Evolutionary conservation across 2,888 invertebrate species (phyloP), one percentile per base, ranked within the genome.

Genomic region (Cerastis leucographa): DNA sequence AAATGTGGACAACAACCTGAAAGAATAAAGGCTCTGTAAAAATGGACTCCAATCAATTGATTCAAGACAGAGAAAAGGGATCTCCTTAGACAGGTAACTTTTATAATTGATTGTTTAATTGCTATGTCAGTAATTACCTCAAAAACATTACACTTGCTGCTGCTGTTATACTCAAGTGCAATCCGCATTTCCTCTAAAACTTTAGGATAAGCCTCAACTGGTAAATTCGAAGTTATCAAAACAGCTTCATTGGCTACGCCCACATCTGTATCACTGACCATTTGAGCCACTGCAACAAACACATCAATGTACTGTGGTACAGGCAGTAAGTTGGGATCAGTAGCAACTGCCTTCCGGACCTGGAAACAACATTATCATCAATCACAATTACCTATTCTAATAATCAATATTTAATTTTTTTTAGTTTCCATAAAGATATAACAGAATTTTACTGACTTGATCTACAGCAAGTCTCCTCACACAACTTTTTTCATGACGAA

Each of bases 91-190:
- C 25, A 25, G 4, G 1, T 44, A n/a, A 29, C 29, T 74, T 67
- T 19, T 5, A 44, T n/a, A 46, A 8, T 40, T 22, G 0, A 4
- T n/a, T 14, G 9, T 71, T n/a, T 35, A 29, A 49, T 71, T 59
- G n/a, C 3, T 14, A 67, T 54, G 14, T 44, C 46, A 54, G 8
- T 49, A 42, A 29, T 9, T 90, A 97, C 97, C 96, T 98, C 98
- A 94, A 97, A 98, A 72, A 97, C 97, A 91, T 98, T 97, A 90
- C 98, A 97, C 86, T 97, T 97, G 73, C 97, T 94, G 71, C 97
- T 97, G 85, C 97, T 97, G 89, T 95, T 97, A 80, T 95, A 95
- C 25, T 96, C 92, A 88, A 98, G 94, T 19, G 97, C 95, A 83
- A 97, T 97, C 80, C 97, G 96, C 89, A 98, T 96, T 85, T 97